These are phyloP conservation scores for Phrynocephalus vlangalii DNA, from an alignment of 2,797 vertebrate species.

Conservation along the genomic window DNA sequence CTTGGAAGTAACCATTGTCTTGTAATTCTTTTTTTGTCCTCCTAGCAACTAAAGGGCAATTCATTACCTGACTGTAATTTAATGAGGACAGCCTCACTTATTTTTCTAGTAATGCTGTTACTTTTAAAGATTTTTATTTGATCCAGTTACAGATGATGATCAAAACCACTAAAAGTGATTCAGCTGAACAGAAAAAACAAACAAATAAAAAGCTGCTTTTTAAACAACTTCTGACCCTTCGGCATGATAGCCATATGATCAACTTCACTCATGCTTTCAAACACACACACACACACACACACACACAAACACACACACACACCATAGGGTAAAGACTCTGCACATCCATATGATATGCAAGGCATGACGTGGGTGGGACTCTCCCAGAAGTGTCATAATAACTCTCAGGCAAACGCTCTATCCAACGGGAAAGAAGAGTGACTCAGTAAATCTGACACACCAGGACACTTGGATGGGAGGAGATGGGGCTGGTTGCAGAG, in stretches of 20 bases:
- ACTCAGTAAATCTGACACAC: background rate
- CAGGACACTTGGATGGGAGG: constrained; percentile 21
- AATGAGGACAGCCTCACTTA: background rate
- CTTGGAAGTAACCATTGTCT: background rate
- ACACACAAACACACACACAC: background rate
- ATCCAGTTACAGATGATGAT: too few species aligned
- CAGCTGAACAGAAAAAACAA: too few species aligned
- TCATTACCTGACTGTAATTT: background rate
- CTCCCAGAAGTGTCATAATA: background rate
- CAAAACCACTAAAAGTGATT: too few species aligned
- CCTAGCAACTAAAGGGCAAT: background rate
- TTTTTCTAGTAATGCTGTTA: too few species aligned
- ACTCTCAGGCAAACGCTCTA: background rate
- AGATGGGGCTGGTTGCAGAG: constrained; percentile 29
- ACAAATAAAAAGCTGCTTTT: too few species aligned
- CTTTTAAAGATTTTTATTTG: too few species aligned
- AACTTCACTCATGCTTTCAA: background rate
- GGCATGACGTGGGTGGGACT: too few species aligned
- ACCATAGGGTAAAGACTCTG: background rate
- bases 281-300: background rate
- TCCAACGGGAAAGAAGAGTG: background rate
- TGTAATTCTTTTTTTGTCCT: background rate
- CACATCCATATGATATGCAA: background rate
- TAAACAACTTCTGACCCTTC: too few species aligned
- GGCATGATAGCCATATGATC: background rate